Evolutionary conservation across 2,113 vertebrate genomes (phyloP).

Genomic region (Psilopsiagon aurifrons): DNA sequence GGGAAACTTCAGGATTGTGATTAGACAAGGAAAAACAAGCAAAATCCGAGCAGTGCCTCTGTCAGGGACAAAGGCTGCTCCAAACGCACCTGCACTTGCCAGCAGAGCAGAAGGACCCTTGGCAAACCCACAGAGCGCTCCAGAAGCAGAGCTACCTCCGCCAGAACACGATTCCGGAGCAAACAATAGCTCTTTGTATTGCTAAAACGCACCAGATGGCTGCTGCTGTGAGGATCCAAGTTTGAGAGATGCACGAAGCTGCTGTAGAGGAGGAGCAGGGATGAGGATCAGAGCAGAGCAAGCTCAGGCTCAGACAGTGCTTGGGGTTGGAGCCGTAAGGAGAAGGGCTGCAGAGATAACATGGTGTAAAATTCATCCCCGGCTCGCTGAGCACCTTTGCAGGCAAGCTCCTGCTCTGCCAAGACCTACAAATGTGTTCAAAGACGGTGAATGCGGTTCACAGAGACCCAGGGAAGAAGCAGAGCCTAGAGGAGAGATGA

Average conservation of each 20-base stretch:
- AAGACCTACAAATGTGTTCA: neutral
- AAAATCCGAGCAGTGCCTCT: accelerated
- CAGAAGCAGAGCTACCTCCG: neutral
- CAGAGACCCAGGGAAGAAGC: neutral
- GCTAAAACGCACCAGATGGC: constrained; percentile 36
- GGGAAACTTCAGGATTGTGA: neutral
- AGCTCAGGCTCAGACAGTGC: neutral
- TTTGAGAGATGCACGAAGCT: neutral
- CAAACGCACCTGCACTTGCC: neutral
- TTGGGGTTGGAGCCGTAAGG: accelerated
- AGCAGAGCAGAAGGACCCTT: constrained; percentile 39
- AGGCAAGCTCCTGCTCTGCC: neutral
- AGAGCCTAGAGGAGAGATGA: neutral
- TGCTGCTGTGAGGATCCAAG: neutral
- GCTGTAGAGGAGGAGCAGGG: neutral
- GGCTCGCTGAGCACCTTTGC: neutral
- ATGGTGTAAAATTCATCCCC: neutral
- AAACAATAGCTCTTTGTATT: constrained; percentile 45
- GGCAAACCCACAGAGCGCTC: neutral
- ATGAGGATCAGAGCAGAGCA: neutral
- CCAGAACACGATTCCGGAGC: neutral
- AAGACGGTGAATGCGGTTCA: accelerated
- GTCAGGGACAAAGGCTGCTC: neutral
- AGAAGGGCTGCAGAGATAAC: neutral
- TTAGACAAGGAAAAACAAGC: neutral